phyloP scores from a whole-genome alignment of 2,888 invertebrate species.

The Pinctada fucata region DNA sequence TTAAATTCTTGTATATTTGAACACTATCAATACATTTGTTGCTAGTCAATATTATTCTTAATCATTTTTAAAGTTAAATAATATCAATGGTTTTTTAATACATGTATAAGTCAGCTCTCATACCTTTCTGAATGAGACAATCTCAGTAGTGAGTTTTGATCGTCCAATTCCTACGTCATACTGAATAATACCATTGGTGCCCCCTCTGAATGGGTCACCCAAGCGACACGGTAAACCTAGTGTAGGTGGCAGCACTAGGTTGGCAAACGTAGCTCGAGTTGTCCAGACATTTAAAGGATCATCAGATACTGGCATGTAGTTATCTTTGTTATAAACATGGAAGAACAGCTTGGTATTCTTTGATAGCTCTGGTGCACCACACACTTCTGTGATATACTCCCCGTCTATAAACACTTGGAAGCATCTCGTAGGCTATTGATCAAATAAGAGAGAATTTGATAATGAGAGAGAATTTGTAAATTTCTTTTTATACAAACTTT shows the following conservation, averaged over 20 bases:
- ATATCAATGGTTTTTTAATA: no score
- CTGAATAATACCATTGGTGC: constrained; percentile 52
- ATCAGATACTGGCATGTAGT: constrained; percentile 46
- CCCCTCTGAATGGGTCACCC: constrained; percentile 57
- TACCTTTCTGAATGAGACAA: constrained; percentile 36
- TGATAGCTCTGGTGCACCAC: constrained; percentile 54
- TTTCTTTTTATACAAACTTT: no score
- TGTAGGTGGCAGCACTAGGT: constrained; percentile 53
- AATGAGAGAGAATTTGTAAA: no score
- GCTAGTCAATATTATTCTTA: no score
- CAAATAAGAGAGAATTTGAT: not conserved
- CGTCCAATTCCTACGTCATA: constrained; percentile 61
- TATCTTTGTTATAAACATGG: constrained; percentile 58
- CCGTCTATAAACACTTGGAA: constrained; percentile 48
- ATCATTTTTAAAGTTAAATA: no score
- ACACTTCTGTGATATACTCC: constrained; percentile 42
- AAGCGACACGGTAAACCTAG: constrained; percentile 49
- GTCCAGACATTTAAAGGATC: constrained; percentile 46
- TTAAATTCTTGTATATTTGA: no score
- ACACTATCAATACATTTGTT: no score
- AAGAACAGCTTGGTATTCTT: constrained; percentile 48
- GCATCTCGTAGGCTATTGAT: constrained; percentile 52
- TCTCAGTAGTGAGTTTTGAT: constrained; percentile 27
- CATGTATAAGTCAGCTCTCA: no score
- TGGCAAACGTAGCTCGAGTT: constrained; percentile 45